phyloP scores from a whole-genome alignment of 1,140 invertebrate species.

The Drosophila carrolli region DNA sequence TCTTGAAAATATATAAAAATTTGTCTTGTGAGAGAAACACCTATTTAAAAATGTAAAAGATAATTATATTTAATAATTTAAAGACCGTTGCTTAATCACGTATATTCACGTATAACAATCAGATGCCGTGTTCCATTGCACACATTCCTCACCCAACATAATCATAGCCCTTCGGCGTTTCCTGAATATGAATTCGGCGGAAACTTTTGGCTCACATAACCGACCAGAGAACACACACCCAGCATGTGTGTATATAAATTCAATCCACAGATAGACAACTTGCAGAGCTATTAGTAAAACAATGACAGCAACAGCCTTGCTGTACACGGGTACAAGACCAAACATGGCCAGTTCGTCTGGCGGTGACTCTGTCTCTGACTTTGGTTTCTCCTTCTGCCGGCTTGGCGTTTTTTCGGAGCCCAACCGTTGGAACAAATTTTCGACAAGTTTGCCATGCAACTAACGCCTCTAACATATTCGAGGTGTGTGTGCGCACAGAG shows the following conservation, averaged over 20 bases:
- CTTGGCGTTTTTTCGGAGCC: conserved; percentile 21
- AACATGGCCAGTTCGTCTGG: conserved; percentile 68
- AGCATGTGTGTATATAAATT: conserved; percentile 22
- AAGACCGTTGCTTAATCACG: too few species aligned
- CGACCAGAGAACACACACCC: conserved; percentile 20
- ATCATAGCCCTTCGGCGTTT: background rate
- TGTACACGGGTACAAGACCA: conserved; percentile 63
- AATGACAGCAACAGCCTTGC: conserved; percentile 78
- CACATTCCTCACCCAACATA: background rate
- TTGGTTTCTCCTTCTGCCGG: conserved; percentile 39
- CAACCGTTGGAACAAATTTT: conserved; percentile 38
- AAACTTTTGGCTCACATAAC: conserved; percentile 7
- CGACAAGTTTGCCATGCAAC: conserved; percentile 44
- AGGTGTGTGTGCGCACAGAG: conserved; percentile 11
- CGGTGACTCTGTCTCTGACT: conserved; percentile 39
- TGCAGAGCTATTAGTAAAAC: conserved; percentile 74
- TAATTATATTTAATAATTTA: too few species aligned
- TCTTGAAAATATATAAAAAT: too few species aligned
- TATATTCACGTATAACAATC: too few species aligned
- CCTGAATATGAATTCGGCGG: conserved; percentile 14
- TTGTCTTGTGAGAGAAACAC: too few species aligned
- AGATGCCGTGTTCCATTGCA: background rate
- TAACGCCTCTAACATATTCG: conserved; percentile 49
- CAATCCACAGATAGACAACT: conserved; percentile 56
- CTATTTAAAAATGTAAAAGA: too few species aligned